These are phyloP conservation scores for Bubo scandiacus DNA, from an alignment of 2,113 vertebrate genomes.

Conservation along the genomic window DNA sequence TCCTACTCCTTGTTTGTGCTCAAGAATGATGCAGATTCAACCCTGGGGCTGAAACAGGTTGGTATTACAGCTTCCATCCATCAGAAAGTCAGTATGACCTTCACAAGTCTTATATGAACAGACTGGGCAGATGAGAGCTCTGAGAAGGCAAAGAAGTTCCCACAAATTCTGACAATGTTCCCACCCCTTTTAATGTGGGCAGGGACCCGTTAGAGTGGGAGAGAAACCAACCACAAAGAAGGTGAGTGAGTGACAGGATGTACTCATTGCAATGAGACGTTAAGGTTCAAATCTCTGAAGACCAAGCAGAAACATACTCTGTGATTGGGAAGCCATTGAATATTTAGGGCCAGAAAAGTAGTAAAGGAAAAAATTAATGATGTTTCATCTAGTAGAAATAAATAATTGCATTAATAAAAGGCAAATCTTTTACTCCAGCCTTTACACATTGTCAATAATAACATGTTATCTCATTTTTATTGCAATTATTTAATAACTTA, in stretches of 20 bases:
- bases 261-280: neutral
- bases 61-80: neutral
- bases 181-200: neutral
- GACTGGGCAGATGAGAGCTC: neutral
- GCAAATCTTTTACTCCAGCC: slow-evolving; percentile 32
- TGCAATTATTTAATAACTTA: neutral
- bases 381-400: neutral
- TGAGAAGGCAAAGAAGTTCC: neutral
- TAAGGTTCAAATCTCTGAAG: neutral
- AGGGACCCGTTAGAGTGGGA: neutral
- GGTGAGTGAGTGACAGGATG: neutral
- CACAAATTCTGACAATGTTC: neutral
- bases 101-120: neutral
- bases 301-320: neutral
- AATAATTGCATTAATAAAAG: neutral
- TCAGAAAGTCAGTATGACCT: neutral
- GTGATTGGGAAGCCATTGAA: neutral
- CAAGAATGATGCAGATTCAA: too few species aligned
- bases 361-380: neutral
- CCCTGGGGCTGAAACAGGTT: neutral
- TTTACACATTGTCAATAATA: slow-evolving; percentile 32
- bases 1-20: neutral
- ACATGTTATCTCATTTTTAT: neutral
- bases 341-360: neutral
- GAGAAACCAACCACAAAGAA: neutral